phyloP scores from a whole-genome alignment of 1,140 invertebrate genomes.

The Drosophila melanogaster region Release_6_plus_ISO1_MT NC_004354.4:12359501-12360000 shows the following conservation, averaged over 20 bases:
- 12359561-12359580: too few species aligned
- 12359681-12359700: slow-evolving; percentile 5
- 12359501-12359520: too few species aligned
- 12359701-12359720: slow-evolving; percentile 11
- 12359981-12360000: slow-evolving; percentile 43
- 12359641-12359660: slow-evolving; percentile 1
- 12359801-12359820: slow-evolving; percentile 45
- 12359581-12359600: too few species aligned
- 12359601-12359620: too few species aligned
- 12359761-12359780: slow-evolving; percentile 20
- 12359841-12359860: slow-evolving; percentile 81
- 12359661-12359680: slow-evolving; percentile 29
- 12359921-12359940: slow-evolving; percentile 3
- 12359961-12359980: slow-evolving; percentile 69
- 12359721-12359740: background rate
- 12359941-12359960: slow-evolving; percentile 57
- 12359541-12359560: too few species aligned
- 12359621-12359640: background rate
- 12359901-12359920: background rate
- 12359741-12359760: background rate
- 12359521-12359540: too few species aligned
- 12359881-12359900: slow-evolving; percentile 38
- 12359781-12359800: too few species aligned
- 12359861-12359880: slow-evolving; percentile 69
- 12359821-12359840: slow-evolving; percentile 77